Evolutionary conservation across 2,797 vertebrate genomes (phyloP).

Genomic region (Syndactyla subalaris): DNA sequence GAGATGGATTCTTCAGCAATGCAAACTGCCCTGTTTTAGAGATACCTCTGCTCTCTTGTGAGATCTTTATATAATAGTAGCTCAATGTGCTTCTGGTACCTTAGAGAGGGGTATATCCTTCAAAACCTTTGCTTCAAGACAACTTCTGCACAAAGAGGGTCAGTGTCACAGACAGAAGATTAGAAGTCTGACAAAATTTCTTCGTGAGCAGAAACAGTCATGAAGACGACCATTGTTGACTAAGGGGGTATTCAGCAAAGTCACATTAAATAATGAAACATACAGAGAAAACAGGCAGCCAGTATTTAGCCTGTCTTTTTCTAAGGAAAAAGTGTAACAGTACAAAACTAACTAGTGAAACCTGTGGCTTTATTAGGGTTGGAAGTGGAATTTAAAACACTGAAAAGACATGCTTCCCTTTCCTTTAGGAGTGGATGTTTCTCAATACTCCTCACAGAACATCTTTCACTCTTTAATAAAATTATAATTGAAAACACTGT

Average conservation of each 20-base stretch:
- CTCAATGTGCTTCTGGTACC: not conserved
- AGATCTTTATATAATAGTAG: not conserved
- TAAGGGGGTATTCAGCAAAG: not conserved
- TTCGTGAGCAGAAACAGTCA: not conserved
- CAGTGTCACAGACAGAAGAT: not conserved
- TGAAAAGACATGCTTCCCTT: not conserved
- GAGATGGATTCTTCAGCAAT: not conserved
- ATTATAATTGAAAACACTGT: slow-evolving; percentile 12
- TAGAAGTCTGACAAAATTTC: not conserved
- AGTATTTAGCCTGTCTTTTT: not conserved
- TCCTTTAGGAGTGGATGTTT: not conserved
- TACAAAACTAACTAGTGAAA: not conserved
- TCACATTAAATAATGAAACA: not conserved
- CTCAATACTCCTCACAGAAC: not conserved
- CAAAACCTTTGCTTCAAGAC: not conserved
- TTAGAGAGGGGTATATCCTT: not conserved
- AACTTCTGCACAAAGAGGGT: not conserved
- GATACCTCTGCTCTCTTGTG: not conserved
- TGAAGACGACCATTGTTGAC: not conserved
- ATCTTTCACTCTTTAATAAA: slow-evolving; percentile 24
- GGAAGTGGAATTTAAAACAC: not conserved
- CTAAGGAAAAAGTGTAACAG: not conserved
- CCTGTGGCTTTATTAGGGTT: not conserved
- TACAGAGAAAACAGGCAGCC: not conserved
- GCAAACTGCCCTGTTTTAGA: not conserved